A percentile compares a stretch with the other conserved stretches of the same genome.
phyloP scores from a whole-genome alignment of 2,797 vertebrate genomes.

The Rhinoraja longicauda region DNA sequence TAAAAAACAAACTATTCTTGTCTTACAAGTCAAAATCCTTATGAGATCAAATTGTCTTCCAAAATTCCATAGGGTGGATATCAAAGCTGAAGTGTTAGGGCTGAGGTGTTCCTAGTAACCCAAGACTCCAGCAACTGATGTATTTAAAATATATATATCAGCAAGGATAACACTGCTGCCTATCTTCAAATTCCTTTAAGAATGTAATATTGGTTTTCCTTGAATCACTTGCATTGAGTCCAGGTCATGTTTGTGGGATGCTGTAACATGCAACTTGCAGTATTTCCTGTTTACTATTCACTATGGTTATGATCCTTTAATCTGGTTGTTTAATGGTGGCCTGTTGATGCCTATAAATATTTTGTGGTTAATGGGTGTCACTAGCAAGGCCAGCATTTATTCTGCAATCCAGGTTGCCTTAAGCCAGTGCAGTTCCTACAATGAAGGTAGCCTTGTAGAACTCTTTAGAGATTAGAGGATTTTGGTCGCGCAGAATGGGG shows the following conservation, averaged over 20 bases:
- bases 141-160: background rate
- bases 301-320: background rate
- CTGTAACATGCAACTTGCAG: background rate
- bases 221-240: too few relatives aligned
- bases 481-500: too few relatives aligned
- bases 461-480: too few relatives aligned
- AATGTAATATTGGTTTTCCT: too few relatives aligned
- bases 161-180: background rate
- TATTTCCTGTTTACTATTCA: too few relatives aligned
- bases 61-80: background rate
- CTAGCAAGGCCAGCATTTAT: too few relatives aligned
- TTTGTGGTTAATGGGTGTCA: too few relatives aligned
- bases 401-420: too few relatives aligned
- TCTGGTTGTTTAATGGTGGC: background rate
- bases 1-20: background rate
- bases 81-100: background rate
- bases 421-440: too few relatives aligned
- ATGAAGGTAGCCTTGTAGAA: too few relatives aligned
- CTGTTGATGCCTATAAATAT: too few relatives aligned
- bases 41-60: background rate
- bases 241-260: background rate
- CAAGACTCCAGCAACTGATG: background rate
- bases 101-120: background rate
- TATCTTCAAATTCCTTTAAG: too few relatives aligned
- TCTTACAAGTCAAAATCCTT: background rate